phyloP scores from a whole-genome alignment of 2,797 vertebrate genomes.

The Tachyglossus aculeatus region DNA sequence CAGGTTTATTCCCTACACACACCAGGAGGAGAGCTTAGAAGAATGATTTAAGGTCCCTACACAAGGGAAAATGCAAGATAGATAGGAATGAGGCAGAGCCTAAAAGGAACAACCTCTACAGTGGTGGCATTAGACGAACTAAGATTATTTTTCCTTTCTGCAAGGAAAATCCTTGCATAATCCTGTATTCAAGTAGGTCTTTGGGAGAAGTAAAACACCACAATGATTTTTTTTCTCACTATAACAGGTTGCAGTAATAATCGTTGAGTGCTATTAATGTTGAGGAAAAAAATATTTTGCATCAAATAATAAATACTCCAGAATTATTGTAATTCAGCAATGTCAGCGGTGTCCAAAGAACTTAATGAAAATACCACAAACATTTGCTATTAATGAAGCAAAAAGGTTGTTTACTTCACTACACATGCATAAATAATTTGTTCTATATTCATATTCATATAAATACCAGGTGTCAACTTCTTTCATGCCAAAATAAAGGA shows the following conservation, averaged over 20 bases:
- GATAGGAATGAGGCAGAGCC: not conserved
- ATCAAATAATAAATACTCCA: conserved; percentile 16
- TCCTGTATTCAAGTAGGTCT: conserved; percentile 1
- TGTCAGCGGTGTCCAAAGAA: not conserved
- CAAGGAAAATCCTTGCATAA: conserved; percentile 1
- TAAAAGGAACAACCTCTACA: conserved; percentile 1
- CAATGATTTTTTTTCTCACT: not conserved
- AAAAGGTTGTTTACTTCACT: not conserved
- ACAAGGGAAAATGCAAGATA: too few relatives aligned
- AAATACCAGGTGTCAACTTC: not conserved
- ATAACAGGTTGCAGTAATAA: not conserved
- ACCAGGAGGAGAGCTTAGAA: not conserved
- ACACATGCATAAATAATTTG: not conserved
- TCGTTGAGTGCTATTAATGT: conserved; percentile 6
- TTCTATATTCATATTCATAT: not conserved
- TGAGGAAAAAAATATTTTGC: not conserved
- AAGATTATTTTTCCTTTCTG: not conserved
- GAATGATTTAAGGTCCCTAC: too few relatives aligned
- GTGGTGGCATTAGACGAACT: not conserved
- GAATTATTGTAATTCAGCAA: conserved; percentile 1
- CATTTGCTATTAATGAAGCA: not conserved
- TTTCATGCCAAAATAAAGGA: not conserved
- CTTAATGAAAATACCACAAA: not conserved
- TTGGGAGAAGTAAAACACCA: conserved; percentile 24
- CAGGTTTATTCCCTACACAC: not conserved